Percentiles rank a stretch among this genome's conserved stretches.
Evolutionary conservation across 2,888 invertebrate genomes (phyloP).

Genomic region (Pristionchus entomophagus): DNA sequence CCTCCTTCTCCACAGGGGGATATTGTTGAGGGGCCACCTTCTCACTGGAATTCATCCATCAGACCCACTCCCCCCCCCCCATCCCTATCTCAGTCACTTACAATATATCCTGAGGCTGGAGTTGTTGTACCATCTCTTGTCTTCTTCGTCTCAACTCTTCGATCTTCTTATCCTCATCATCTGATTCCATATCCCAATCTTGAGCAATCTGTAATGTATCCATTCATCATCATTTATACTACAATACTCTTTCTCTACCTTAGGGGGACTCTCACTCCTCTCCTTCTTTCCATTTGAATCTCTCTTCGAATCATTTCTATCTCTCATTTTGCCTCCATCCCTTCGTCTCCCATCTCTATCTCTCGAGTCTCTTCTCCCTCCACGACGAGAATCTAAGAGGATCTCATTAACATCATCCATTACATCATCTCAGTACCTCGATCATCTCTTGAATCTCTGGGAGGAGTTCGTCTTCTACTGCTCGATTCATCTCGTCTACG

Average conservation of each 20-base stretch:
- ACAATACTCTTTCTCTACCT: constrained; percentile 22
- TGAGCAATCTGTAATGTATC: neutral
- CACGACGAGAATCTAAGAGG: neutral
- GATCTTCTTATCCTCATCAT: constrained; percentile 68
- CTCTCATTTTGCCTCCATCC: neutral
- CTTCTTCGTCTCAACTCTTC: constrained; percentile 64
- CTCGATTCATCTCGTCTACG: neutral
- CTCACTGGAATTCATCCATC: neutral
- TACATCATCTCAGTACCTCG: neutral
- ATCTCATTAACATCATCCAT: neutral
- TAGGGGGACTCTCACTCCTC: constrained; percentile 48
- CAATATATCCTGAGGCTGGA: constrained; percentile 56
- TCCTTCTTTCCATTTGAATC: constrained; percentile 25
- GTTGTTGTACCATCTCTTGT: constrained; percentile 52
- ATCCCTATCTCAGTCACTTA: neutral
- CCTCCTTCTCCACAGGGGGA: neutral
- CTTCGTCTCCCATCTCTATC: constrained; percentile 6
- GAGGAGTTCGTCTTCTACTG: neutral
- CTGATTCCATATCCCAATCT: constrained; percentile 63
- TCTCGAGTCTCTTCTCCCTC: neutral
- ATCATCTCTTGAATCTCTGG: constrained; percentile 6
- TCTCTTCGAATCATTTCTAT: neutral
- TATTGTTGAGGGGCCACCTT: neutral
- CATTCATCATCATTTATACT: too few relatives aligned
- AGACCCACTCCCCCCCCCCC: neutral